Base-by-base conservation (phyloP, 2,888 invertebrate species). In the Antheraea assamensis region DNA sequence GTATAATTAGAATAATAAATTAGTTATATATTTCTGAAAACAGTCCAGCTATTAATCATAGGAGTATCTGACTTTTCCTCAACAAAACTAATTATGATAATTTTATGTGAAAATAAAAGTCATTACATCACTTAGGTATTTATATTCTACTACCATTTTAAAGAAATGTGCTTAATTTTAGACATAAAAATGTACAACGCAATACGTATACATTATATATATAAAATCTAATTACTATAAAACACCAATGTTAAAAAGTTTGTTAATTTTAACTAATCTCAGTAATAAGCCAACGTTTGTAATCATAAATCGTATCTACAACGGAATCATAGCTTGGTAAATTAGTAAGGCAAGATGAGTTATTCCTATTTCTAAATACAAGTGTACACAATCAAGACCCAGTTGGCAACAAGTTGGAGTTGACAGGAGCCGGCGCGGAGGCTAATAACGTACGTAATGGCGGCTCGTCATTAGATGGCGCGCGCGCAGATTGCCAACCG, bases 381-480 rank as follows among this genome's bases (percentile, higher is more conserved):
- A 31, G 47, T 42, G 64, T 68, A 21, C 42, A 49, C 49, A 30
- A n/a, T 35, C 35, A 73, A 74, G 61, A 47, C 72, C 52, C 71
- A 71, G 73, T 64, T 73, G 71, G 73, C 30, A 68, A 70, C 72
- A 74, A 73, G 75, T 77, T 72, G 75, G 79, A 83, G 83, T 84
- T 85, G 83, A 82, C 85, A 85, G 81, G 79, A 80, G 81, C 80
- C 82, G 82, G 82, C 83, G 85, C 81, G 82, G 80, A 80, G 82
- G 84, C 87, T 92, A 91, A 92, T 92, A 91, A 89, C 87, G 89
- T 87, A 86, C 88, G 90, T 91, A 91, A 92, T 91, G 90, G 85
- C 82, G 78, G 82, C 78, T 77, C 84, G 87, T 88, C 88, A 91
- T 92, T 91, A 91, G 87, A 75, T 80, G 80, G 87, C 87, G 90